Evolutionary conservation across 2,113 vertebrate genomes (phyloP), one percentile per base, ranked within the genome.

Genomic region (Prunella himalayana): DNA sequence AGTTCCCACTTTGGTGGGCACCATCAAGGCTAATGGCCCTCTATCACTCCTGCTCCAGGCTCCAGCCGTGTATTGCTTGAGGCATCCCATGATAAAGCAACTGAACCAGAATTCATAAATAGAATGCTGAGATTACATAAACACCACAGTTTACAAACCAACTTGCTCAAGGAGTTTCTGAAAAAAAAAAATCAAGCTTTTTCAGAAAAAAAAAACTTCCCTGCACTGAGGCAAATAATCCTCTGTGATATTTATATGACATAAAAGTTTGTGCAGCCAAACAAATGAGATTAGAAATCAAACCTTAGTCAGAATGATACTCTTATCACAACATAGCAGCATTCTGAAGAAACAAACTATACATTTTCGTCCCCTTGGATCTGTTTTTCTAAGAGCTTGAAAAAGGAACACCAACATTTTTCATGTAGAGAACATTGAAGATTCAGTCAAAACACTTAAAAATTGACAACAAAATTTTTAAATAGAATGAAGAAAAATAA

Each of bases 211-310:
- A 37, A 82, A 75, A 60, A 23, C 2, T 31, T 56, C 35, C 63
- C 54, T 23, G 44, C 25, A 49, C 22, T 1, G 1, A 92, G 45
- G 66, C 53, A 51, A 91, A 69, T 65, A 76, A 90, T 76, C 45
- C 56, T 72, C 66, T 0, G 0, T 70, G 28, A 42, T 86, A 85
- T 35, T 71, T 93, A 53, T 82, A 85, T 17, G n/a, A n/a, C 61
- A 91, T 5, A 71, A 23, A 84, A 53, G 60, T 65, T 65, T 57
- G 39, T 64, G 49, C 30, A 92, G 73, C 21, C 59, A 94, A 94
- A 85, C 71, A 91, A 83, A 77, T 68, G 23, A 91, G 82, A 88
- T 28, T 66, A 71, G 70, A 92, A 94, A 92, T 73, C 59, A 84
- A 95, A 90, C 30, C 42, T 72, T 24, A 76, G 82, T 77, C 54